Evolutionary conservation across 2,888 invertebrate species (phyloP).

Genomic region (Galerucella pusilla): DNA sequence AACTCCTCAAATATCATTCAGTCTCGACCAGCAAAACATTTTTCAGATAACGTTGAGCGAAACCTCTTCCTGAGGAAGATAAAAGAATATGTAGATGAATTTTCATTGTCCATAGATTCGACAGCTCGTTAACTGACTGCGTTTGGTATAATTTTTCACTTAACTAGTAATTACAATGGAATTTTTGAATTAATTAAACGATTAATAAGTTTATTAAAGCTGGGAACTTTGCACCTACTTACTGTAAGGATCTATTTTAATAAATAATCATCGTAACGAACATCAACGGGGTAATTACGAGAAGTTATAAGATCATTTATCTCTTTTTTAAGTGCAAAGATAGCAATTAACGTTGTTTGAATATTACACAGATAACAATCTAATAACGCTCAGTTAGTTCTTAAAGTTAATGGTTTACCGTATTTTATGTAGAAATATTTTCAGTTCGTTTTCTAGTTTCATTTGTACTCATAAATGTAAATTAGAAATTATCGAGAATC

Average conservation of each 20-base stretch:
- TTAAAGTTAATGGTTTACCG: constrained; percentile 27
- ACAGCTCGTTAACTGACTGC: no score
- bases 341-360: constrained; percentile 28
- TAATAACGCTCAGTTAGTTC: constrained; percentile 24
- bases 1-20: no score
- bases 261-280: not conserved
- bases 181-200: no score
- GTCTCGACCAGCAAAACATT: no score
- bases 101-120: no score
- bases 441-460: not conserved
- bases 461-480: constrained; percentile 5
- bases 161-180: no score
- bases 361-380: constrained; percentile 27
- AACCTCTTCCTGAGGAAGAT: no score
- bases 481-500: not conserved
- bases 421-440: constrained; percentile 14
- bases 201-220: not conserved
- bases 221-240: not conserved
- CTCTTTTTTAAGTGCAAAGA: not conserved
- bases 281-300: not conserved
- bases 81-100: no score
- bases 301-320: not conserved
- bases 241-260: not conserved
- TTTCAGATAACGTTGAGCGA: no score
- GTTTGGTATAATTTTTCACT: no score